Base-by-base conservation (phyloP, 2,888 invertebrate genomes). In the Cremastobaeus sp. region DNA sequence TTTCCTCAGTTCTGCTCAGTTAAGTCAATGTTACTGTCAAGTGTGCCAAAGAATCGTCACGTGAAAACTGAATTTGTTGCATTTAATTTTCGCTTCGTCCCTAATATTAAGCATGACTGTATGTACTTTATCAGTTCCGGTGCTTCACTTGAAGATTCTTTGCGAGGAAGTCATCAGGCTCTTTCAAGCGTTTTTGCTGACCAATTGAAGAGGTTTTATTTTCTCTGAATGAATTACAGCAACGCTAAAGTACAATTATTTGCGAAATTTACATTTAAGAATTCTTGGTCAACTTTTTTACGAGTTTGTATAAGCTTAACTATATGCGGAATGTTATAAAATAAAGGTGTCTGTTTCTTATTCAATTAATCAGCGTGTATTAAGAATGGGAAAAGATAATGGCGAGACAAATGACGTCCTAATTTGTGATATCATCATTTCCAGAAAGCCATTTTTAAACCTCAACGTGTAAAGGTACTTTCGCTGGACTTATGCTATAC, bases 41-140 rank as follows among this genome's bases (percentile, higher is more conserved):
- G 4, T 30, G 69, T 69, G 69, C 69, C 69, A 69, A 69, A 60
- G 60, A 45, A 69, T 69, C 57, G 55, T 65, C 47, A 47, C 21
- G 43, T 55, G 65, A 64, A 64, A 64, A 34, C 21, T 35, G 5
- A 34, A 50, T 55, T 9, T 15, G 5, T 41, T 50, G 12, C 34
- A 34, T 57, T 57, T 45, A 20, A 11, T 39, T 11, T 52, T 28
- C n/a, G 43, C 17, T 55, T 39, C 9, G 12, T 43, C 34, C 9
- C 3, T 14, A n/a, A n/a, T n/a, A n/a, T n/a, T n/a, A n/a, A n/a
- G n/a, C n/a, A 4, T 45, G 8, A 12, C 4, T 45, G 11, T n/a
- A n/a, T n/a, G n/a, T n/a, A n/a, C n/a, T 25, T 25, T 45, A 25
- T 55, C 3, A 34, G 37, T 28, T 25, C 15, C n/a, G 4, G 11